Evolutionary conservation across 2,113 vertebrate genomes (phyloP), one percentile per base, ranked within the genome.

Genomic region (Pteronura brasiliensis): DNA sequence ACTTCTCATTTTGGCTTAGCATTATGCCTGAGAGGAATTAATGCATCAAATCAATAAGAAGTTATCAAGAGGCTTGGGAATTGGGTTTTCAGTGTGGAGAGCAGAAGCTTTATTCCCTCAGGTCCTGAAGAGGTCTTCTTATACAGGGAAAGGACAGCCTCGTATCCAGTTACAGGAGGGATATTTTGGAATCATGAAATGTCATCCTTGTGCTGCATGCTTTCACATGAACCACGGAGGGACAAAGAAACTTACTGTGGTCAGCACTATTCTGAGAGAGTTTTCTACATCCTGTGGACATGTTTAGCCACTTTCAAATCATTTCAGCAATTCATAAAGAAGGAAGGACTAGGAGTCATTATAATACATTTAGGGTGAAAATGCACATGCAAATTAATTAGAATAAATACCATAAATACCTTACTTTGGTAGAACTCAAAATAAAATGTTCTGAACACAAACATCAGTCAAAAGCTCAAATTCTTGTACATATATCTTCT

Each of bases 321-420:
- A 95, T 88, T 88, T 72, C 7, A 79, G 23, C 25, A 83, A 76
- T 79, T 94, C 59, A 55, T 7, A 88, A 85, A 57, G 55, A 63
- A 76, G 14, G 42, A 6, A 76, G 14, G 42, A 7, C 1, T 36
- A 81, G 29, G 67, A 71, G 29, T 39, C 85, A 15, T 29, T 95
- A n/a, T 59, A 52, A 87, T 97, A 89, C 94, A 92, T 86, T 36
- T 76, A 74, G 91, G 77, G 31, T 49, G 34, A 18, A n/a, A 63
- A 34, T 67, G 31, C 59, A 77, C 14, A 17, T 20, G 20, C 52
- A 52, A 93, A 97, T 57, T 67, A 97, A 95, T 81, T 74, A 96
- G 72, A 97, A 6, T 34, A 65, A 85, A 0, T n/a, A 31, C 90
- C n/a, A 6, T n/a, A 65, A 83, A 0, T n/a, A 29, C 90, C 31